Percentiles rank a stretch among this genome's conserved stretches.
These are phyloP conservation scores for Symphodus melops DNA, from an alignment of 2,113 vertebrate species.

Conservation along the genomic window DNA sequence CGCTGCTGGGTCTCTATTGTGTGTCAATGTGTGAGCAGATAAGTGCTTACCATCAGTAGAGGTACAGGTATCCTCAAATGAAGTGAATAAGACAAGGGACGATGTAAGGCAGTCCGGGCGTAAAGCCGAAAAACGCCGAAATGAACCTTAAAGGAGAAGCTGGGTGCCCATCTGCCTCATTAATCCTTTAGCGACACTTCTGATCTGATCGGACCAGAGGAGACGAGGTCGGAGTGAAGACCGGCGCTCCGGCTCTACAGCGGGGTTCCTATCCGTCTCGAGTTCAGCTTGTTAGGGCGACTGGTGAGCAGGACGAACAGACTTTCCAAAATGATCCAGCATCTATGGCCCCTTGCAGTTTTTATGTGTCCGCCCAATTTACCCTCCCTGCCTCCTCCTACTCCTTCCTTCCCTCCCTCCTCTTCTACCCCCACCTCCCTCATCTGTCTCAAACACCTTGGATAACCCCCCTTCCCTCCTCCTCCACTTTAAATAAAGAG, in stretches of 20 bases:
- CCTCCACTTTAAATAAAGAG: constrained; percentile 53
- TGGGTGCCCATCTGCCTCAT: constrained; percentile 59
- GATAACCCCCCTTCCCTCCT: constrained; percentile 69
- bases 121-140: constrained; percentile 58
- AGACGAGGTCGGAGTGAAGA: constrained; percentile 28
- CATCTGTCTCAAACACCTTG: constrained; percentile 78
- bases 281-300: constrained; percentile 46
- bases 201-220: constrained; percentile 16
- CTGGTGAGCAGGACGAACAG: constrained; percentile 60
- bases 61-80: constrained; percentile 78
- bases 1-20: not conserved
- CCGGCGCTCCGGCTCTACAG: constrained; percentile 53
- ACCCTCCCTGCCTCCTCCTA: constrained; percentile 72
- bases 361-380: constrained; percentile 85
- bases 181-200: constrained; percentile 76
- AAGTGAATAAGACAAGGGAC: constrained; percentile 58
- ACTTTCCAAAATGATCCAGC: constrained; percentile 81
- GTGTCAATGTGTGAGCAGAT: constrained; percentile 19
- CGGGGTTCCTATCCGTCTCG: constrained; percentile 63
- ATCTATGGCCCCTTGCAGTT: constrained; percentile 79
- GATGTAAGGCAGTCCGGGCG: constrained; percentile 69
- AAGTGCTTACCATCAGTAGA: constrained; percentile 83
- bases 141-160: constrained; percentile 54
- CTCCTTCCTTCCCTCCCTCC: constrained; percentile 40
- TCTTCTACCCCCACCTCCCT: constrained; percentile 51